Percentiles rank a stretch among this genome's conserved stretches.
Evolutionary conservation across 2,888 invertebrate genomes (phyloP).

Genomic region (Oscheius sp.): DNA sequence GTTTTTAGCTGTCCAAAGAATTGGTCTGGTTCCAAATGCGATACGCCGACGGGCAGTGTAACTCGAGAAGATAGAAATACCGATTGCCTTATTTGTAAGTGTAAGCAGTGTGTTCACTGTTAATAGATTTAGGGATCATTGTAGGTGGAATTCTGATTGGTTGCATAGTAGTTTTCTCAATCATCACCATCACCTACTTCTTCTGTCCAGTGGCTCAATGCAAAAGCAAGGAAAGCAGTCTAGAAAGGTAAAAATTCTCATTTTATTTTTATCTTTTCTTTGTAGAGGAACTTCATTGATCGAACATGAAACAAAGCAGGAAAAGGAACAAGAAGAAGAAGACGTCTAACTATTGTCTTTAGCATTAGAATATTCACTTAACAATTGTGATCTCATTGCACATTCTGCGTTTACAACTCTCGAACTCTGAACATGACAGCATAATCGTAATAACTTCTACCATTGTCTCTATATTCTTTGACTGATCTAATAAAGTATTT

Average conservation of each 20-base stretch:
- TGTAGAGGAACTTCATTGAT: conserved; percentile 3
- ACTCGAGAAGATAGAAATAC: background rate
- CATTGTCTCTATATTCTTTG: too few relatives aligned
- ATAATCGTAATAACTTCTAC: too few relatives aligned
- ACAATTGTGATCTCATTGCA: background rate
- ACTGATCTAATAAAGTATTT: too few relatives aligned
- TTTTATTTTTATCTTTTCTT: background rate
- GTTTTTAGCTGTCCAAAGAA: background rate
- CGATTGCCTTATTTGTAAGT: conserved; percentile 22
- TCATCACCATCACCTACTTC: conserved; percentile 5
- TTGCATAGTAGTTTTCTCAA: background rate
- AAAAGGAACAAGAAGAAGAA: background rate
- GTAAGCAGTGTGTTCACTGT: background rate
- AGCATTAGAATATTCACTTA: background rate
- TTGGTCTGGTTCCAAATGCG: conserved; percentile 6
- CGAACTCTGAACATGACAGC: conserved; percentile 1
- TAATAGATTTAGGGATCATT: conserved; percentile 9
- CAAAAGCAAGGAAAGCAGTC: background rate
- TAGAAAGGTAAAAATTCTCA: background rate
- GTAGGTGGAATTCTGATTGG: conserved; percentile 9
- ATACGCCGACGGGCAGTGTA: background rate
- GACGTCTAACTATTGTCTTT: background rate
- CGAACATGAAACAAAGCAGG: background rate
- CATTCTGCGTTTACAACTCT: conserved; percentile 1
- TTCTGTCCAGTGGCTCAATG: conserved; percentile 12